Conservation (phyloP, 2,797 vertebrate genomes). For the Xenopus petersii region DNA sequence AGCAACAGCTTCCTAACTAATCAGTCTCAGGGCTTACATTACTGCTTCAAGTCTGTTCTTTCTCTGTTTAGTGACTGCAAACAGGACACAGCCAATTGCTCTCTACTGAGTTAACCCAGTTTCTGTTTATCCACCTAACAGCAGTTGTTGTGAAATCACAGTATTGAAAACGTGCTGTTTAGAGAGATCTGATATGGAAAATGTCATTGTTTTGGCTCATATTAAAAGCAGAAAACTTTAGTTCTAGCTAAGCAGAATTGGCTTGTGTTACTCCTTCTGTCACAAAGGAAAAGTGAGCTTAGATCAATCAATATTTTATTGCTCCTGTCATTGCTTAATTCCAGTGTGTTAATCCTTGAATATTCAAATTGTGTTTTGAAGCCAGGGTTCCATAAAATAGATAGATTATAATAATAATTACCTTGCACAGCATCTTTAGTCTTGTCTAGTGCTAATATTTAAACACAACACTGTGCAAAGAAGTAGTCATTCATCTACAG, state of each 20-base stretch:
- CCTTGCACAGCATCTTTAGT: too few relatives aligned
- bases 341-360: constrained; percentile 12
- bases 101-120: constrained; percentile 58
- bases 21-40: constrained; percentile 69
- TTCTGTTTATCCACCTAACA: constrained; percentile 59
- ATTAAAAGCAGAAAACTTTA: constrained; percentile 44
- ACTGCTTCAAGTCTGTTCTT: constrained; percentile 65
- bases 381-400: too few relatives aligned
- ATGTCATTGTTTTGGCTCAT: constrained; percentile 48
- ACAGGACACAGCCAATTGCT: constrained; percentile 64
- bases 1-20: constrained; percentile 67
- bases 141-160: constrained; percentile 54
- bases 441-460: too few relatives aligned
- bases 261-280: constrained; percentile 36
- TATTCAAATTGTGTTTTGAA: constrained; percentile 13
- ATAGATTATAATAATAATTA: too few relatives aligned
- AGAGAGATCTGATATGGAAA: constrained; percentile 48
- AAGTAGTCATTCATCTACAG: too few relatives aligned
- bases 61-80: constrained; percentile 69
- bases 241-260: constrained; percentile 21
- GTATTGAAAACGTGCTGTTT: constrained; percentile 54
- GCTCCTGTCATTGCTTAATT: constrained; percentile 37
- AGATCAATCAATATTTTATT: constrained; percentile 34
- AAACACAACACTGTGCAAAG: too few relatives aligned
- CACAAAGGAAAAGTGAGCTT: constrained; percentile 20